These are phyloP conservation scores for Parasteatoda lunata DNA, from an alignment of 2,888 invertebrate genomes.

Conservation along the genomic window DNA sequence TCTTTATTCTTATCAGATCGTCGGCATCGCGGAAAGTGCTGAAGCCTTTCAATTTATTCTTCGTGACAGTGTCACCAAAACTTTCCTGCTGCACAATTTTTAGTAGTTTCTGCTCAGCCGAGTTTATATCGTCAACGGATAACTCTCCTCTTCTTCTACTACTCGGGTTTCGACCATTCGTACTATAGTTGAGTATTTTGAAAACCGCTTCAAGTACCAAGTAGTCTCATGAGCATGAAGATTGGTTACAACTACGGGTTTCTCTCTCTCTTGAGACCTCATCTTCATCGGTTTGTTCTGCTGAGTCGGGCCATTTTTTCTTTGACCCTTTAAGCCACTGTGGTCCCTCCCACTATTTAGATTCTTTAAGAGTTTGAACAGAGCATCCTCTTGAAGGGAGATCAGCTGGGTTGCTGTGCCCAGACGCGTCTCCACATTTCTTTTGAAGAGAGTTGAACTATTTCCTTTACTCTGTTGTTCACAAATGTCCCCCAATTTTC, in stretches of 20 bases:
- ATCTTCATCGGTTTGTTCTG: not conserved
- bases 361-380: not conserved
- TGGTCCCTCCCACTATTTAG: conserved; percentile 27
- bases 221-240: not conserved
- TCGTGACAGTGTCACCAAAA: no score
- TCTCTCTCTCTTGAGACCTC: not conserved
- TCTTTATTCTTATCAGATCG: no score
- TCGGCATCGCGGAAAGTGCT: no score
- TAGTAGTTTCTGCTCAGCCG: not conserved
- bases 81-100: no score
- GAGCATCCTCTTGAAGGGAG: not conserved
- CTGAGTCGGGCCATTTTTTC: not conserved
- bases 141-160: not conserved
- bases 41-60: no score
- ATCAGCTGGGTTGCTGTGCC: not conserved
- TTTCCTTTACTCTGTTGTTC: conserved; percentile 71
- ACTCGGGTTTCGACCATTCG: not conserved
- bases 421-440: not conserved
- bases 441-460: no score
- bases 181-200: not conserved
- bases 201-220: not conserved
- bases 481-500: conserved; percentile 70
- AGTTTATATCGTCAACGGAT: no score
- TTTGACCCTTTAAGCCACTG: not conserved
- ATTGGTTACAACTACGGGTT: not conserved